Evolutionary conservation across 2,113 vertebrate genomes (phyloP).

Genomic region (Protobothrops mucrosquamatus): DNA sequence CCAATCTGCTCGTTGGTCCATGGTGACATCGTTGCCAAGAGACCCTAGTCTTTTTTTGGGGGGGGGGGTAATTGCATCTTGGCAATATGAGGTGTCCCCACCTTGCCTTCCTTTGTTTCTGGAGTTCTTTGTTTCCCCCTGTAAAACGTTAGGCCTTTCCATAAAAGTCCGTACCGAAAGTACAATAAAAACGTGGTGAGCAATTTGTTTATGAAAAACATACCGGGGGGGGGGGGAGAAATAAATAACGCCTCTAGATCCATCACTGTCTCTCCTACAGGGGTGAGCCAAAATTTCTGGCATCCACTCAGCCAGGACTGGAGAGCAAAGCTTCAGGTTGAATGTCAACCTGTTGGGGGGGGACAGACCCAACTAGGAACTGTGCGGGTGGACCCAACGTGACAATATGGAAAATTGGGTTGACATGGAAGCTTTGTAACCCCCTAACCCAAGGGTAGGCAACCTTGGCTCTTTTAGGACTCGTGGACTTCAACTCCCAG

Average conservation of each 20-base stretch:
- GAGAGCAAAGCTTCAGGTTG: background rate
- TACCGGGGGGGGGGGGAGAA: background rate
- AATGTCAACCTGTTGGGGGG: too few relatives aligned
- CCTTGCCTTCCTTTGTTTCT: rapidly evolving
- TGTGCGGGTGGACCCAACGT: background rate
- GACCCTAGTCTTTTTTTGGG: too few relatives aligned
- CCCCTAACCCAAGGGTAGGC: too few relatives aligned
- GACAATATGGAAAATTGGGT: background rate
- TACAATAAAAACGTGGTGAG: background rate
- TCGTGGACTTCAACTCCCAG: too few relatives aligned
- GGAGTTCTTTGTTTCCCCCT: background rate
- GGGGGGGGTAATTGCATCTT: too few relatives aligned
- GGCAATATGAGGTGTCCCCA: too few relatives aligned
- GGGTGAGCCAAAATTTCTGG: background rate
- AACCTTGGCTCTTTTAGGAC: too few relatives aligned
- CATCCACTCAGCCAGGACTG: background rate
- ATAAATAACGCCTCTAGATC: background rate
- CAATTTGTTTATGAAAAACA: background rate
- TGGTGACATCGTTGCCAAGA: too few relatives aligned
- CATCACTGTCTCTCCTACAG: background rate
- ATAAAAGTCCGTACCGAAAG: background rate
- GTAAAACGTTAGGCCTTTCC: background rate
- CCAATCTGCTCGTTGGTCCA: too few relatives aligned
- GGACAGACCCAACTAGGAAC: background rate
- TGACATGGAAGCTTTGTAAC: background rate